These are phyloP conservation scores for Monomorium pharaonis DNA, from an alignment of 1,140 invertebrate species.

Conservation along the genomic window DNA sequence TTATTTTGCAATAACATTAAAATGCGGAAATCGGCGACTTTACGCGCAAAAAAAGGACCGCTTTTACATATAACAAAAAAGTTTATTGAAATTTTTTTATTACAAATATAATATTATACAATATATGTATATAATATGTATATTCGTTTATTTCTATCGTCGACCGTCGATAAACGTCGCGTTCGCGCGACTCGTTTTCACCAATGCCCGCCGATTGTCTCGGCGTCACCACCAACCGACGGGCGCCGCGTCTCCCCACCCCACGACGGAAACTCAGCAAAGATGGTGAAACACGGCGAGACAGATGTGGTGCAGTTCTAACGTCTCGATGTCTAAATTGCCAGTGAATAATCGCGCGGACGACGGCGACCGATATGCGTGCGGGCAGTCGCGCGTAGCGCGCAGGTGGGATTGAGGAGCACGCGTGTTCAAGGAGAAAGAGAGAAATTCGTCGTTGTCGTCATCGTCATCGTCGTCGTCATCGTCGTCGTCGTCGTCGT, in stretches of 20 bases:
- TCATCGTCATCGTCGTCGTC: too few species aligned
- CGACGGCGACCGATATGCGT: conserved; percentile 76
- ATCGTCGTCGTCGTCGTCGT: too few species aligned
- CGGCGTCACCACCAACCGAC: not conserved
- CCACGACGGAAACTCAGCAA: conserved; percentile 22
- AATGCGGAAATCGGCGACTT: too few species aligned
- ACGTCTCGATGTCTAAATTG: conserved; percentile 79
- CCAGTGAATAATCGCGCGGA: conserved; percentile 69
- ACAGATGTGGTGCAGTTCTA: conserved; percentile 72
- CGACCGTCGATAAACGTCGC: not conserved
- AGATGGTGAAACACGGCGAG: conserved; percentile 77
- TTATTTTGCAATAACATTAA: too few species aligned
- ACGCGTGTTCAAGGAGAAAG: not conserved
- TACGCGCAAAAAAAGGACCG: too few species aligned
- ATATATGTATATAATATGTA: too few species aligned
- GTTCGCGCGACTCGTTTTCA: not conserved
- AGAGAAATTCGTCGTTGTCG: conserved; percentile 17
- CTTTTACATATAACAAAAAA: too few species aligned
- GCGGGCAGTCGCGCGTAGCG: conserved; percentile 63
- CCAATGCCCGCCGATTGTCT: not conserved
- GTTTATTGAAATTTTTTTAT: too few species aligned
- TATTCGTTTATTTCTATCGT: too few species aligned
- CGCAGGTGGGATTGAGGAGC: conserved; percentile 52
- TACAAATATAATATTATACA: too few species aligned
- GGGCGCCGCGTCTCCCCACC: not conserved